A percentile compares a stretch with the other conserved stretches of the same genome.
Conservation (phyloP, 2,113 vertebrate genomes). For the Perca flavescens region DNA sequence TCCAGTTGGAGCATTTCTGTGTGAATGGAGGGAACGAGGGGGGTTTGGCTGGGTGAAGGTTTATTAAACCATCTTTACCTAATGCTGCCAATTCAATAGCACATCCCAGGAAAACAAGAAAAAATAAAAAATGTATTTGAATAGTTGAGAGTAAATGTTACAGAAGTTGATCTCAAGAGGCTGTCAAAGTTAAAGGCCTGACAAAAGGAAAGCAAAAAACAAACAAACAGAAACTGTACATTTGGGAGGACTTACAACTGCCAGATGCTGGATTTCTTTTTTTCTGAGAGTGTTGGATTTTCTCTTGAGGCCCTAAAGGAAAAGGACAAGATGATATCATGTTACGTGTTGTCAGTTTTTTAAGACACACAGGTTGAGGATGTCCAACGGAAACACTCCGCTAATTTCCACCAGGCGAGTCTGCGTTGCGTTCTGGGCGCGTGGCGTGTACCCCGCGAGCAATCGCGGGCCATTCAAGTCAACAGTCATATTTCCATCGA, state of each 20-base stretch:
- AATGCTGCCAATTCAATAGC: slow-evolving; percentile 77
- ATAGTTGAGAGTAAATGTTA: slow-evolving; percentile 28
- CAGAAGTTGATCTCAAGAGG: neutral
- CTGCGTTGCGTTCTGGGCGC: too few species aligned
- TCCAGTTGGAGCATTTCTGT: slow-evolving; percentile 41
- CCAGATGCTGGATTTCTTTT: slow-evolving; percentile 99
- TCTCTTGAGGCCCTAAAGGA: slow-evolving; percentile 94
- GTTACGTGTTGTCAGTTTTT: neutral
- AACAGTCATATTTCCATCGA: too few species aligned
- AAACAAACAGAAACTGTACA: neutral
- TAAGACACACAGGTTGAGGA: neutral
- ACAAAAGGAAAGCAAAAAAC: neutral
- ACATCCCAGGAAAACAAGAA: slow-evolving; percentile 60
- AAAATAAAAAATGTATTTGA: slow-evolving; percentile 51
- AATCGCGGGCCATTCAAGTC: too few species aligned
- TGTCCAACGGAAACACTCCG: neutral
- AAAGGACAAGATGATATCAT: slow-evolving; percentile 11
- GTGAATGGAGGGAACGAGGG: slow-evolving; percentile 43
- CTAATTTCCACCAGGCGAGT: too few species aligned
- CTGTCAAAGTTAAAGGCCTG: neutral
- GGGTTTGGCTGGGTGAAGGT: slow-evolving; percentile 43
- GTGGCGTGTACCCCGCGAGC: too few species aligned
- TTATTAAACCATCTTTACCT: slow-evolving; percentile 72
- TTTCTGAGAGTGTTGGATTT: slow-evolving; percentile 93
- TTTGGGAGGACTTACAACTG: slow-evolving; percentile 91